Base-by-base conservation (phyloP, 2,113 vertebrate genomes). In the Neotragus moschatus region DNA sequence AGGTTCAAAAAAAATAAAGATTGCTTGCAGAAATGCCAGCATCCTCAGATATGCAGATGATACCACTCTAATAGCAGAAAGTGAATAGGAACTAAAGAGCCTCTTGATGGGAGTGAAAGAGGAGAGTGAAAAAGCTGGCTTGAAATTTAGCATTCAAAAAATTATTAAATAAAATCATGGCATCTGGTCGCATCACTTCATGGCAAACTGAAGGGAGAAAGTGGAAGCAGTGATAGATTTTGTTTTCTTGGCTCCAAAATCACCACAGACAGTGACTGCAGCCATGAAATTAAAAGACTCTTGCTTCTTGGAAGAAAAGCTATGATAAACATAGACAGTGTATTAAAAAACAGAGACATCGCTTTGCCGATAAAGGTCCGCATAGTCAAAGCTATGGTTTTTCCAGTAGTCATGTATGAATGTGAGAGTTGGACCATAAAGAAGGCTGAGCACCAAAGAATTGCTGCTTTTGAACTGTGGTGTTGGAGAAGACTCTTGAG, bases 231-330 rank as follows among this genome's bases (percentile, higher is more conserved):
- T 21, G 63, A 66, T 36, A 66, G 17, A 66, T 66, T 66, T 66
- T 66, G 63, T 36, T 36, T 66, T 66, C 63, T 36, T 36, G 33
- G 11, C 17, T 66, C n/a, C 63, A 36, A 66, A 66, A 66, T 36
- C 17, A 66, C 17, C n/a, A 66, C 0, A 0, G 63, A 66, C 0
- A 0, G 17, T 66, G n/a, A 66, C 8, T 36, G 63, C 63, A 66
- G 63, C 17, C 63, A 11, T 66, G n/a, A 36, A 66, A 66, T n/a
- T n/a, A n/a, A 66, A 66, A 66, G 63, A 21, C n/a, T 36, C n/a
- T 66, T 66, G 63, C n/a, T 36, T 66, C 2, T 66, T 66, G 63
- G 63, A 36, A 66, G 63, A 36, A 66, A 36, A 36, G 17, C 17
- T 36, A 66, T 21, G 9, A 66, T 66, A 66, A 66, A 66, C 17